A percentile compares a stretch with the other conserved stretches of the same genome.
Conservation (phyloP, 2,888 invertebrate genomes). For the Pandemis heparana region DNA sequence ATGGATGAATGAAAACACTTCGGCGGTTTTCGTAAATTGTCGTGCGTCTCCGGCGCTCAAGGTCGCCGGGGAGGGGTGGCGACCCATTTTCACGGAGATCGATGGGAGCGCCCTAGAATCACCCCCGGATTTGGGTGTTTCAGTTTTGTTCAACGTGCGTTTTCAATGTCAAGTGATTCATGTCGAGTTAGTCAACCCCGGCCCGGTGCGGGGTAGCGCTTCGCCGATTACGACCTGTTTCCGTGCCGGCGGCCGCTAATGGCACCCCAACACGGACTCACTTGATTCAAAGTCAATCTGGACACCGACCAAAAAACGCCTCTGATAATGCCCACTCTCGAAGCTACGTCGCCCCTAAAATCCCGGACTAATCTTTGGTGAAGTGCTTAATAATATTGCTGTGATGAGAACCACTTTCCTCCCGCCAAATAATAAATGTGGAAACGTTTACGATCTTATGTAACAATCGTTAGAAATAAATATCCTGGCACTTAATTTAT, state of each 20-base stretch:
- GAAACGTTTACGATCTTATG: neutral
- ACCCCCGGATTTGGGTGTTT: conserved; percentile 69
- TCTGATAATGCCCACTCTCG: neutral
- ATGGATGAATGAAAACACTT: conserved; percentile 75
- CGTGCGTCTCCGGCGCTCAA: conserved; percentile 70
- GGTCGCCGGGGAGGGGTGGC: conserved; percentile 69
- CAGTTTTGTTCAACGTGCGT: conserved; percentile 63
- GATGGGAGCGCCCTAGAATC: conserved; percentile 77
- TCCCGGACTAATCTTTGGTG: neutral
- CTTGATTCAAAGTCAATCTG: conserved; percentile 26
- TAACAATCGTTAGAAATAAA: conserved; percentile 3
- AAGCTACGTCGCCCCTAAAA: neutral
- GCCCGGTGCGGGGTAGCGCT: conserved; percentile 54
- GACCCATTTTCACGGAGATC: conserved; percentile 81
- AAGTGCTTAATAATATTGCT: neutral
- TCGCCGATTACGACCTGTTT: conserved; percentile 67
- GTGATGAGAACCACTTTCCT: neutral
- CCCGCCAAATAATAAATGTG: conserved; percentile 7
- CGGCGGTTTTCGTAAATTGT: conserved; percentile 67
- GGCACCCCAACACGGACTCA: conserved; percentile 32
- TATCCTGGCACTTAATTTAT: conserved; percentile 8
- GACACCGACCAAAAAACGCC: conserved; percentile 7
- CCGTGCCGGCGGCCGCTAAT: conserved; percentile 68
- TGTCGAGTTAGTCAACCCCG: conserved; percentile 50
- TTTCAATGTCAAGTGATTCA: conserved; percentile 84